Evolutionary conservation across 2,888 invertebrate species (phyloP).

Genomic region (Thymelicus sylvestris): DNA sequence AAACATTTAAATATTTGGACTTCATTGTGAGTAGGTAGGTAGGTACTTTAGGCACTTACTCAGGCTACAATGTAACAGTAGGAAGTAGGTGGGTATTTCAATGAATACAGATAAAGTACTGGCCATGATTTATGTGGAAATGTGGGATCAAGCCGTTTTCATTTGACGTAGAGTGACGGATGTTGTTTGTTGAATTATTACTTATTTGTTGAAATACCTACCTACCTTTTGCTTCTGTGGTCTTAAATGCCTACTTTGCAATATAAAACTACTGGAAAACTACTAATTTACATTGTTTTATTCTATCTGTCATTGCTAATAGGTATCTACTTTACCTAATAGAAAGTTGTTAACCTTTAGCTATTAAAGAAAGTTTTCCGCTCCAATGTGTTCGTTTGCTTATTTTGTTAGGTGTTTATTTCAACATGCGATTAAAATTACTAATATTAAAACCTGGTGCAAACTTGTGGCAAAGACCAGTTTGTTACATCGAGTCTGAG

Average conservation of each 20-base stretch:
- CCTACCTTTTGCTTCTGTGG: too few relatives aligned
- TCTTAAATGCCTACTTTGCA: too few relatives aligned
- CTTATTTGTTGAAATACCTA: too few relatives aligned
- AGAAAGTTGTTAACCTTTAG: too few relatives aligned
- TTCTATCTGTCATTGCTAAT: too few relatives aligned
- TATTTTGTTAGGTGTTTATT: too few relatives aligned
- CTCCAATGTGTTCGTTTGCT: too few relatives aligned
- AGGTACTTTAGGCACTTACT: background rate
- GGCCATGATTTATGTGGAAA: background rate
- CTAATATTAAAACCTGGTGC: constrained; percentile 18
- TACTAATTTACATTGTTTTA: too few relatives aligned
- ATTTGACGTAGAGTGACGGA: background rate
- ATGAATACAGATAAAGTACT: constrained; percentile 5
- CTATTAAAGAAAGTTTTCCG: too few relatives aligned
- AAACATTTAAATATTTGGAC: background rate
- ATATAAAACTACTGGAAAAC: too few relatives aligned
- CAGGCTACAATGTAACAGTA: background rate
- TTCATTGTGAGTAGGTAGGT: background rate
- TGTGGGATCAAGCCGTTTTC: background rate
- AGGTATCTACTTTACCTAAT: too few relatives aligned
- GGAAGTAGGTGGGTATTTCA: constrained; percentile 4
- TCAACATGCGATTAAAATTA: background rate
- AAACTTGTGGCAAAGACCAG: constrained; percentile 32
- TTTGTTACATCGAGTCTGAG: constrained; percentile 23
- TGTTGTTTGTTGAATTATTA: background rate